phyloP scores from a whole-genome alignment of 2,113 vertebrate species.

The Oophaga pumilio region DNA sequence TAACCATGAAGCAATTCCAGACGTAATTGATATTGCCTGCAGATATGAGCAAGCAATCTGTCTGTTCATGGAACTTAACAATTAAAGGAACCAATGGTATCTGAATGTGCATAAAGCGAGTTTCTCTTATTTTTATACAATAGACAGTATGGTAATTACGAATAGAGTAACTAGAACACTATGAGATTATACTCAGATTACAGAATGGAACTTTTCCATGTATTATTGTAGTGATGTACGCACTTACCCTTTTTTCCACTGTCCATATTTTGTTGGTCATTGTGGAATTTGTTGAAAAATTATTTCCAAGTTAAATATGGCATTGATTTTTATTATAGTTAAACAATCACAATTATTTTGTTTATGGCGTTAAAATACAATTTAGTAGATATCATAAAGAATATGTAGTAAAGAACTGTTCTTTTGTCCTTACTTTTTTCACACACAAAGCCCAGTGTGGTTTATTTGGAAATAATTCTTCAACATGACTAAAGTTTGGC shows the following conservation, averaged over 20 bases:
- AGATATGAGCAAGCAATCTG: background rate
- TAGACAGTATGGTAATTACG: background rate
- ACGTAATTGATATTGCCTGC: background rate
- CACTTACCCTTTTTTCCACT: background rate
- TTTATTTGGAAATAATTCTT: background rate
- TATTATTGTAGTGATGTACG: background rate
- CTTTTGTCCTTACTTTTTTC: background rate
- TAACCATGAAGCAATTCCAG: constrained; percentile 14
- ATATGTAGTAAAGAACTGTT: background rate
- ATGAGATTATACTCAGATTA: background rate
- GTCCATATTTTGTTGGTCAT: background rate
- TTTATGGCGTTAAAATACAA: background rate
- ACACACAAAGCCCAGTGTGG: background rate
- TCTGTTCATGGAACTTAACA: constrained; percentile 29
- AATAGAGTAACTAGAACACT: background rate
- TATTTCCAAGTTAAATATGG: background rate
- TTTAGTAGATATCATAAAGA: background rate
- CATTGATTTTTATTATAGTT: background rate
- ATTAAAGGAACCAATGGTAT: background rate
- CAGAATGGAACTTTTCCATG: background rate
- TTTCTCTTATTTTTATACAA: background rate
- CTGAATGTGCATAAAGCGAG: background rate
- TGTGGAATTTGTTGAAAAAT: background rate
- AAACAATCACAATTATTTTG: background rate
- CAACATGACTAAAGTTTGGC: background rate